phyloP scores from a whole-genome alignment of 2,888 invertebrate species.

The Cynaeus angustus region DNA sequence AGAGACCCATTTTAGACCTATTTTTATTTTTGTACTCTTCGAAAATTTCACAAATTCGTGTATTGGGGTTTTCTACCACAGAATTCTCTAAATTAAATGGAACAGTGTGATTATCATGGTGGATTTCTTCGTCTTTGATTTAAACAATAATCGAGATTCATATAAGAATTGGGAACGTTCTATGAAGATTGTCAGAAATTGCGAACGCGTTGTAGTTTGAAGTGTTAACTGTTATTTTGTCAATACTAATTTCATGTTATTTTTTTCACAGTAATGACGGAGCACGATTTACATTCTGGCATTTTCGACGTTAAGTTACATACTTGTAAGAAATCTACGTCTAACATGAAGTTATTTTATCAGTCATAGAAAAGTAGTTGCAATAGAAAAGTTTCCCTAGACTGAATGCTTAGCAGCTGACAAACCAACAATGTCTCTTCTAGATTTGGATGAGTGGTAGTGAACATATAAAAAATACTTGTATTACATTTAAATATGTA shows the following conservation, averaged over 20 bases:
- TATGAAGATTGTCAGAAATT: slow-evolving; percentile 5
- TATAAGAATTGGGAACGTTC: slow-evolving; percentile 11
- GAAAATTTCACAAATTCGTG: too few relatives aligned
- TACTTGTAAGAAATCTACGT: slow-evolving; percentile 53
- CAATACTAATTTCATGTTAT: too few relatives aligned
- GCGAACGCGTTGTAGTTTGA: neutral
- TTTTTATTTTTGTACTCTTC: too few relatives aligned
- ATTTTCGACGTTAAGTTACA: slow-evolving; percentile 38
- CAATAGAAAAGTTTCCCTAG: slow-evolving; percentile 55
- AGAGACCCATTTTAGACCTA: too few relatives aligned
- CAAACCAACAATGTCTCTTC: slow-evolving; percentile 52
- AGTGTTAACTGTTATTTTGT: too few relatives aligned
- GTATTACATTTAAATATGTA: slow-evolving; percentile 56
- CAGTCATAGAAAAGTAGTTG: slow-evolving; percentile 60
- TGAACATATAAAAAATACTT: slow-evolving; percentile 49
- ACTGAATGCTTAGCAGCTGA: slow-evolving; percentile 47
- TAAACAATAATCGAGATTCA: too few relatives aligned
- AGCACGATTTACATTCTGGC: slow-evolving; percentile 40
- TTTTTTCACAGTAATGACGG: too few relatives aligned
- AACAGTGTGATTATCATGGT: too few relatives aligned
- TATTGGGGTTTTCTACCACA: too few relatives aligned
- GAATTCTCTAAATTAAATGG: too few relatives aligned
- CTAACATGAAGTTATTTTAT: slow-evolving; percentile 49
- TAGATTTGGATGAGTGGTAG: slow-evolving; percentile 33
- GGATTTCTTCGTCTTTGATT: too few relatives aligned